A percentile compares a stretch with the other conserved stretches of the same genome.
These are phyloP conservation scores for Pediacus dermestoides DNA, from an alignment of 2,888 invertebrate genomes.

Conservation along the genomic window DNA sequence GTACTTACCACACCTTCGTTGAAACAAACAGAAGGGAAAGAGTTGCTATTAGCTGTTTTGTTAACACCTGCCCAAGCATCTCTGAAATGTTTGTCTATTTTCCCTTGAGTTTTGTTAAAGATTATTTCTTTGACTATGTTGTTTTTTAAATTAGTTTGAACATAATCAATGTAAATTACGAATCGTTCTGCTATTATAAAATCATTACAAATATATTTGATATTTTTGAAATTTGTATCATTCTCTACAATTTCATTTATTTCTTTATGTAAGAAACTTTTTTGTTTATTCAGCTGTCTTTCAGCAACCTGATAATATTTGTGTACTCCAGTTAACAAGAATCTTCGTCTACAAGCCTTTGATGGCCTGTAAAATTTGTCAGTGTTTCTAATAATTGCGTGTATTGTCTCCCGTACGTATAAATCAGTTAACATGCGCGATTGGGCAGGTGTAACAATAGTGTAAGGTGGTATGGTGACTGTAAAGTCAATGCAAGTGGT, in stretches of 20 bases:
- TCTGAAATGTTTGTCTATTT: too few relatives aligned
- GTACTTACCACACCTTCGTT: constrained; percentile 28
- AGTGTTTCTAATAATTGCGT: constrained; percentile 44
- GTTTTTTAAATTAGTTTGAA: constrained; percentile 21
- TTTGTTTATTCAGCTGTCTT: constrained; percentile 22
- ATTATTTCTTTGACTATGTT: too few relatives aligned
- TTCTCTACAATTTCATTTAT: constrained; percentile 20
- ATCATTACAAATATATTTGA: constrained; percentile 32
- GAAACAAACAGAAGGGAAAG: constrained; percentile 30
- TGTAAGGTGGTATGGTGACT: constrained; percentile 27
- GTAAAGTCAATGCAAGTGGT: constrained; percentile 32
- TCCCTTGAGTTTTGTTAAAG: too few relatives aligned
- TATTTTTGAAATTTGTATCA: constrained; percentile 20
- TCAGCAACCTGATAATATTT: constrained; percentile 41
- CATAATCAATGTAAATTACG: constrained; percentile 19
- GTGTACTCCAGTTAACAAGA: constrained; percentile 45
- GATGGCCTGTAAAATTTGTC: constrained; percentile 49
- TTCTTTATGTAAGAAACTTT: constrained; percentile 34
- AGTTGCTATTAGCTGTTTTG: constrained; percentile 27
- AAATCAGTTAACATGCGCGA: constrained; percentile 22
- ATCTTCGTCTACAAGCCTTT: constrained; percentile 41
- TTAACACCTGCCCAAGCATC: constrained; percentile 23
- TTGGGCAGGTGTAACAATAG: constrained; percentile 32
- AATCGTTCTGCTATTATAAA: constrained; percentile 39
- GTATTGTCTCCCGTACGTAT: constrained; percentile 38